Conservation (phyloP, 2,113 vertebrate genomes). For the Semnornis frantzii region DNA sequence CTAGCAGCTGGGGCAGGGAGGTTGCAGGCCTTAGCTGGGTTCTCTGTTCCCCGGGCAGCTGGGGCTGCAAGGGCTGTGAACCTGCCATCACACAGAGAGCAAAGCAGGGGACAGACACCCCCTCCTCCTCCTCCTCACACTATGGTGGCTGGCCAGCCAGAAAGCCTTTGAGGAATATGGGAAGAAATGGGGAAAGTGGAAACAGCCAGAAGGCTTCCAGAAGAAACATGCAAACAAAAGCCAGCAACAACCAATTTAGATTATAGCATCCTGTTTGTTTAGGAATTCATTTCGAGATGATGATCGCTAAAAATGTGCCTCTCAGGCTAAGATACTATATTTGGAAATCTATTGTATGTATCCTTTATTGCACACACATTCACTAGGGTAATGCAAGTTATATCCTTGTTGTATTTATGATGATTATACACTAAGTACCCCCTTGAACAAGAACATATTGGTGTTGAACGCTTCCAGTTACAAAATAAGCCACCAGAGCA, state of each 20-base stretch:
- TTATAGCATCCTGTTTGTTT: constrained; percentile 5
- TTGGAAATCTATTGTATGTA: constrained; percentile 23
- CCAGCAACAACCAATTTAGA: not conserved
- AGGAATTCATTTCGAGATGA: constrained; percentile 24
- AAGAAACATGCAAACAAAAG: not conserved
- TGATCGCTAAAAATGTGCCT: constrained; percentile 25
- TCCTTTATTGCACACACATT: constrained; percentile 14
- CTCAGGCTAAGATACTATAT: constrained; percentile 26
- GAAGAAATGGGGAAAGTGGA: not conserved
- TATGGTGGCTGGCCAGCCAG: not conserved
- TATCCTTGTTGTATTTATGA: constrained; percentile 1
- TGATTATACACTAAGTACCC: constrained; percentile 15
- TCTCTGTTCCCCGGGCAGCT: not conserved
- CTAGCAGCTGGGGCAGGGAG: not conserved
- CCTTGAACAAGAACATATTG: constrained; percentile 7
- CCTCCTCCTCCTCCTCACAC: accelerated
- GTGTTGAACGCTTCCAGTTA: not conserved
- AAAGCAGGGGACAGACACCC: too few species aligned
- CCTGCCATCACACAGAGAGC: accelerated
- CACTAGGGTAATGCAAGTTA: constrained; percentile 22
- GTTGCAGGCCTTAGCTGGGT: not conserved
- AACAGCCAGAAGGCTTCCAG: not conserved
- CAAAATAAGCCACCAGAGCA: constrained; percentile 37
- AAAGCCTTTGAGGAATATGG: not conserved
- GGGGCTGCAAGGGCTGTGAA: not conserved